Evolutionary conservation across 2,797 vertebrate genomes (phyloP), one percentile per base, ranked within the genome.

Genomic region (Mycteria americana): DNA sequence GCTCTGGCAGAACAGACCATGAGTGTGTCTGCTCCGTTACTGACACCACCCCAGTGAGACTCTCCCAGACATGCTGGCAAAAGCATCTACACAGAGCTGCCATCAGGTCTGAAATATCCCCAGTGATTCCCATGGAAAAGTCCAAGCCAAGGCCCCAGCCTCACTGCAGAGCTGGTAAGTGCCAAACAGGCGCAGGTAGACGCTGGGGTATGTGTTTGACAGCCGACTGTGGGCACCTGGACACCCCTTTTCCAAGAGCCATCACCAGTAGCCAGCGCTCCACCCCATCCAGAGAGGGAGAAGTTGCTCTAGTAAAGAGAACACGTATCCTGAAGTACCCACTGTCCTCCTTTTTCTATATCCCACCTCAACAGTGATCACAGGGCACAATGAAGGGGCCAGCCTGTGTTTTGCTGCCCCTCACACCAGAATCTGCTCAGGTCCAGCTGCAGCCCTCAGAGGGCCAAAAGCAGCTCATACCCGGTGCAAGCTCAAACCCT

Each of bases 281-380:
- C 13, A 22, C 35, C 12, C 33, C 4, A 0, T 4, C 27, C 28
- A 12, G 50, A 27, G 27, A 23, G 28, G 0, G 0, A 72, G 51
- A 63, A 23, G 19, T 19, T 72, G 46, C 54, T 56, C 35, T n/a
- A 16, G 15, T 10, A 17, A 37, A 68, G 17, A 25, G 13, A 62
- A 31, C 5, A 25, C 0, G 1, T 13, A 7, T 21, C 18, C 4
- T 2, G 23, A 22, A 41, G 11, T 16, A 41, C 11, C 9, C 13
- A 3, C 35, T 17, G 28, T 9, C 50, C 31, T 51, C 35, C 37
- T 81, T 72, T 35, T 39, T 13, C 56, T 43, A 11, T 14, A 21
- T n/a, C 59, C 31, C 53, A 64, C 35, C 18, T n/a, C 54, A 35
- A 6, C 10, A 18, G 6, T 2, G 5, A 11, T 4, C 24, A 3